Evolutionary conservation across 2,888 invertebrate genomes (phyloP).

Genomic region (Polydrusus pterygomalis): DNA sequence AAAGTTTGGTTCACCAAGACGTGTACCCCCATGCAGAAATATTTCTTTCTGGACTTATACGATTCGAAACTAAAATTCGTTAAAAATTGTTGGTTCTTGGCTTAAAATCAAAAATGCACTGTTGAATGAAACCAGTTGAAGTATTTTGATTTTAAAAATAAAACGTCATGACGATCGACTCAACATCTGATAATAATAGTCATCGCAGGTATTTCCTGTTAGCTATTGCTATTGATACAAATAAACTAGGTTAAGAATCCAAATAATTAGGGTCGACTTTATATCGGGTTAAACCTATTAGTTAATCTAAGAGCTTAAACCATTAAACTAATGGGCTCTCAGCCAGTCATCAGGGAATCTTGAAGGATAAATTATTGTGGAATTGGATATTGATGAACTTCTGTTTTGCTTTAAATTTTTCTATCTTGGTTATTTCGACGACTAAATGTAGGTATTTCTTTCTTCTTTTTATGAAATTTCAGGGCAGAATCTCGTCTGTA

Average conservation of each 20-base stretch:
- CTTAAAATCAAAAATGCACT: too few relatives aligned
- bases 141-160: conserved; percentile 14
- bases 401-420: background rate
- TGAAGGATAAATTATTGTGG: conserved; percentile 1
- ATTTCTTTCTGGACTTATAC: too few relatives aligned
- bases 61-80: too few relatives aligned
- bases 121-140: background rate
- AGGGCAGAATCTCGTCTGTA: too few relatives aligned
- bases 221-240: conserved; percentile 18
- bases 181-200: conserved; percentile 15
- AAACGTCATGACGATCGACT: background rate
- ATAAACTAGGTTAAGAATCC: conserved; percentile 26
- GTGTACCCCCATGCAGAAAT: too few relatives aligned
- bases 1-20: too few relatives aligned
- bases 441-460: too few relatives aligned
- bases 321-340: conserved; percentile 6
- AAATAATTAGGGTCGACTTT: conserved; percentile 31
- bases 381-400: background rate
- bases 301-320: conserved; percentile 20
- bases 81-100: too few relatives aligned
- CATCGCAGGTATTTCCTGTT: conserved; percentile 23
- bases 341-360: conserved; percentile 1
- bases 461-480: too few relatives aligned
- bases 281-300: conserved; percentile 30
- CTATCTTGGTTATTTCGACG: too few relatives aligned